phyloP scores from a whole-genome alignment of 2,888 invertebrate species.

The Margaritifera margaritifera region DNA sequence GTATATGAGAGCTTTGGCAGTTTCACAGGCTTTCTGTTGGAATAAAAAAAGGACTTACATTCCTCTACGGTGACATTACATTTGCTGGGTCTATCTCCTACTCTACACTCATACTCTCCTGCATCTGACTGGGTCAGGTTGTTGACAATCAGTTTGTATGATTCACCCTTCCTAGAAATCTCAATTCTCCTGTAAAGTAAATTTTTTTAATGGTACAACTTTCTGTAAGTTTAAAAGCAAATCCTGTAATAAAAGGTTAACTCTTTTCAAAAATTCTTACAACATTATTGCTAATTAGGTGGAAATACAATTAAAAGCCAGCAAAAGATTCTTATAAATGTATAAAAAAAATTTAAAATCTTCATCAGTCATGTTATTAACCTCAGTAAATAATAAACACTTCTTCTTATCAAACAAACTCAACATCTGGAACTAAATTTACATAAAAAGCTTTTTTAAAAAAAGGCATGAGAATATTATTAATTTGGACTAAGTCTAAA shows the following conservation, averaged over 20 bases:
- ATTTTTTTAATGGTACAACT: neutral
- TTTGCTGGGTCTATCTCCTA: constrained; percentile 71
- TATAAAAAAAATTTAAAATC: constrained; percentile 1
- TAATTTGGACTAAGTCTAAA: too few species aligned
- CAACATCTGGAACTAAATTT: too few species aligned
- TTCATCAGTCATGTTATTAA: neutral
- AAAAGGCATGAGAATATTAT: too few species aligned
- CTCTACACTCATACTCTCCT: constrained; percentile 74
- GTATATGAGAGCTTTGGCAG: too few species aligned
- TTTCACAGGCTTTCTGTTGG: too few species aligned
- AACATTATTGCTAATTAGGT: neutral
- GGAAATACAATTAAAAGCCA: neutral
- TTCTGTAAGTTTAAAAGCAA: too few species aligned
- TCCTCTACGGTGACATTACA: constrained; percentile 66
- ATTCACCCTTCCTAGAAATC: constrained; percentile 83
- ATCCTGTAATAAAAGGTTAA: too few species aligned
- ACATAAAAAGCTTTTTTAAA: too few species aligned
- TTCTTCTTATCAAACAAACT: too few species aligned
- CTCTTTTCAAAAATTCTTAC: too few species aligned
- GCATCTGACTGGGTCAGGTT: constrained; percentile 70
- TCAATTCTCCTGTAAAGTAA: constrained; percentile 78
- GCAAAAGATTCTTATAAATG: neutral
- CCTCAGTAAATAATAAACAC: neutral
- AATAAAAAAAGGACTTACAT: constrained; percentile 50
- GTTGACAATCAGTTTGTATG: constrained; percentile 80